phyloP scores from a whole-genome alignment of 2,113 vertebrate genomes.

The Pungitius pungitius region DNA sequence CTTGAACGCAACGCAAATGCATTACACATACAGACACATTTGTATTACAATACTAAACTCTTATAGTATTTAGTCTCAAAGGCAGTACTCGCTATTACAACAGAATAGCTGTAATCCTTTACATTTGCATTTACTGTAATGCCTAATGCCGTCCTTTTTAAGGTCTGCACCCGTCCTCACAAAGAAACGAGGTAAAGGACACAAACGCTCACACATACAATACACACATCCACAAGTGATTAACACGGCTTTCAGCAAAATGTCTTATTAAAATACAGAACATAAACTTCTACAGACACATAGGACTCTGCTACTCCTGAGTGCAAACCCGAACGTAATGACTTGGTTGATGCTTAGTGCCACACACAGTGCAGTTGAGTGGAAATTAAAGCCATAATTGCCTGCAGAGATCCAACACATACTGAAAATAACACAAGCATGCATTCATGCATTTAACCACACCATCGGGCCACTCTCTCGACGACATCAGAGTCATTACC shows the following conservation, averaged over 20 bases:
- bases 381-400: slow-evolving; percentile 80
- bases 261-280: slow-evolving; percentile 67
- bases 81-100: neutral
- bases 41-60: neutral
- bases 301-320: slow-evolving; percentile 61
- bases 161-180: slow-evolving; percentile 3
- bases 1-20: slow-evolving; percentile 1
- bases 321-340: slow-evolving; percentile 71
- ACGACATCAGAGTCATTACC: slow-evolving; percentile 73
- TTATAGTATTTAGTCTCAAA: neutral
- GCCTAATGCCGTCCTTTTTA: slow-evolving; percentile 15
- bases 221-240: slow-evolving; percentile 34
- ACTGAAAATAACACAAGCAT: slow-evolving; percentile 76
- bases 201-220: slow-evolving; percentile 28
- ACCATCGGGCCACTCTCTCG: slow-evolving; percentile 71
- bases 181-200: slow-evolving; percentile 18
- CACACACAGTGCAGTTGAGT: slow-evolving; percentile 73
- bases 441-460: slow-evolving; percentile 81
- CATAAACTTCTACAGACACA: slow-evolving; percentile 69
- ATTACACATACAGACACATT: neutral
- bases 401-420: slow-evolving; percentile 75
- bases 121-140: neutral
- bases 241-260: slow-evolving; percentile 36
- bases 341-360: slow-evolving; percentile 71
- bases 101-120: neutral